Base-by-base conservation (phyloP, 2,113 vertebrate species). In the Orientallactaga bullata region DNA sequence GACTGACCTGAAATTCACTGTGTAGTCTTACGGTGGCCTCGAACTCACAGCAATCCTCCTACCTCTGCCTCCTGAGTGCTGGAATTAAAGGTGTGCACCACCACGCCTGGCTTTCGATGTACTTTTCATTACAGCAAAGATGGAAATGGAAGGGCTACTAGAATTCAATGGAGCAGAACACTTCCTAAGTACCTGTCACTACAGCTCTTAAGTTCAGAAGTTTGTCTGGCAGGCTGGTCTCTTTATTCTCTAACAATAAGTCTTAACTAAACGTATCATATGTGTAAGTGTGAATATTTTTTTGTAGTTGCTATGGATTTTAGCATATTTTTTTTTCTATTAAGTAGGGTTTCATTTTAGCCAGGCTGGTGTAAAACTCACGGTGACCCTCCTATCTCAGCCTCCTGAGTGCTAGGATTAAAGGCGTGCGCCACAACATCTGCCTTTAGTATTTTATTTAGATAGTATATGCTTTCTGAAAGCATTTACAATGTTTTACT, bases 401-500 rank as follows among this genome's bases (percentile, higher is more conserved):
- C 65, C 13, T 24, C 30, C 28, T 68, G 65, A 68, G 30, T 32
- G 65, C 65, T 28, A 28, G 65, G 24, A 68, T 68, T 24, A 30
- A 10, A 68, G 65, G 11, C 65, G 12, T 30, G 65, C 12, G 3
- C 30, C 28, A 68, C 24, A 10, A 13, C 65, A 68, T 30, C 65
- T 13, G 26, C 7, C 65, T 24, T 61, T 9, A 61, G 35, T 17
- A 24, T 69, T 13, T 93, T 94, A 69, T 61, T 85, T 91, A 88
- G 66, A 42, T 0, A 78, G 30, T 51, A 21, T 17, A 24, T 9
- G 24, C 28, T 6, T 65, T 81, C 68, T 55, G 88, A 73, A 93
- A 92, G 77, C 71, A 63, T 96, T 86, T 82, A 84, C 89, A 93
- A 91, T 95, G 85, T 90, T 96, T 95, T 66, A 96, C 28, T 76